A percentile compares a stretch with the other conserved stretches of the same genome.
Conservation (phyloP, 2,113 vertebrate genomes). For the Leucopsar rothschildi region DNA sequence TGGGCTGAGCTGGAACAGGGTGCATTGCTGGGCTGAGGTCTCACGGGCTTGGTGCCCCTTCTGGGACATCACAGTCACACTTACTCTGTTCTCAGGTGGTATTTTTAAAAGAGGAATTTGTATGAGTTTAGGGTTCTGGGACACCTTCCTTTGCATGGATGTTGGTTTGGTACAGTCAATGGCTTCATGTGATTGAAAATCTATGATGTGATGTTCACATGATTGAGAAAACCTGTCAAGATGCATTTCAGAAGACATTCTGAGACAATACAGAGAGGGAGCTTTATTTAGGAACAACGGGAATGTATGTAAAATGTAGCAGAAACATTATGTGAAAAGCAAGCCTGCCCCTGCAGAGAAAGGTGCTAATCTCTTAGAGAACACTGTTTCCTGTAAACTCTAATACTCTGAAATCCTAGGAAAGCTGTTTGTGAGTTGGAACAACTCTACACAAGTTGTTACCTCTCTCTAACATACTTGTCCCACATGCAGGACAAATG, state of each 20-base stretch:
- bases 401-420: background rate
- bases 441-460: background rate
- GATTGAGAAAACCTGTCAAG: background rate
- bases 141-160: background rate
- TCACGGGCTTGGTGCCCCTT: background rate
- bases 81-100: background rate
- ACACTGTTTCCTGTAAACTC: background rate
- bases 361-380: background rate
- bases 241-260: background rate
- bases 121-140: background rate
- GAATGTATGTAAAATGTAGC: background rate
- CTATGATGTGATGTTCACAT: background rate
- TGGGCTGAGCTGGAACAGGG: background rate
- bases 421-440: background rate
- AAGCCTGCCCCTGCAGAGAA: background rate
- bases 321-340: background rate
- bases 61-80: background rate
- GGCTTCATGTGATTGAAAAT: background rate
- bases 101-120: background rate
- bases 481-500: background rate
- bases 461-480: background rate
- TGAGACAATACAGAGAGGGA: background rate
- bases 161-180: background rate
- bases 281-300: background rate
- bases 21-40: accelerated